These are phyloP conservation scores for Bicyclus anynana DNA, from an alignment of 1,140 invertebrate species.

Conservation along the genomic window DNA sequence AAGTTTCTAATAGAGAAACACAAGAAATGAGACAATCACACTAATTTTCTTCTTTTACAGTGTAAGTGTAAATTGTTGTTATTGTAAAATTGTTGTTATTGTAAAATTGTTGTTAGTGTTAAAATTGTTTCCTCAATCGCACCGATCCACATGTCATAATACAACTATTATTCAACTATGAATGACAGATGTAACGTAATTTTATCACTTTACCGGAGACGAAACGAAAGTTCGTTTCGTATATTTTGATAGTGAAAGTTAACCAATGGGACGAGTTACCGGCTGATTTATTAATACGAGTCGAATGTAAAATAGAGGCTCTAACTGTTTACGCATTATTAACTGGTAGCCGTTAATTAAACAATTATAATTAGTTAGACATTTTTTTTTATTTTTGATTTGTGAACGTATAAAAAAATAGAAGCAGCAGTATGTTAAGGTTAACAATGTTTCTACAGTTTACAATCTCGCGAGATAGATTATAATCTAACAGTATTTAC, in stretches of 20 bases:
- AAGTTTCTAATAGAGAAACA: no score
- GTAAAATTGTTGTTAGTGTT: not conserved
- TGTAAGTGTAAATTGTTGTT: no score
- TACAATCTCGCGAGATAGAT: no score
- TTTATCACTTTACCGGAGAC: slow-evolving; percentile 10
- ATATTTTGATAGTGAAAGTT: slow-evolving; percentile 39
- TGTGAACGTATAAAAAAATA: no score
- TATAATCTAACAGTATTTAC: no score
- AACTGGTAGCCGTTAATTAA: not conserved
- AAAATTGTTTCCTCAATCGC: not conserved
- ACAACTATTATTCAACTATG: not conserved
- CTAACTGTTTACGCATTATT: not conserved
- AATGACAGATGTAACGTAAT: slow-evolving; percentile 18
- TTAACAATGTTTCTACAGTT: no score
- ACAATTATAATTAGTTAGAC: no score
- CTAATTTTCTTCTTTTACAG: no score
- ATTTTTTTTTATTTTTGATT: no score
- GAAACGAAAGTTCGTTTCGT: slow-evolving; percentile 34
- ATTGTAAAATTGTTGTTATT: no score
- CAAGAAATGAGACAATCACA: no score
- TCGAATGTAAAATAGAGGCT: not conserved
- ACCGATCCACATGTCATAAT: not conserved
- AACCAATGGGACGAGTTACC: slow-evolving; percentile 16
- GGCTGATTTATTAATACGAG: slow-evolving; percentile 30
- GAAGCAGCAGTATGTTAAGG: no score